Evolutionary conservation across 2,113 vertebrate species (phyloP).

Genomic region (Herpailurus yagouaroundi): DNA sequence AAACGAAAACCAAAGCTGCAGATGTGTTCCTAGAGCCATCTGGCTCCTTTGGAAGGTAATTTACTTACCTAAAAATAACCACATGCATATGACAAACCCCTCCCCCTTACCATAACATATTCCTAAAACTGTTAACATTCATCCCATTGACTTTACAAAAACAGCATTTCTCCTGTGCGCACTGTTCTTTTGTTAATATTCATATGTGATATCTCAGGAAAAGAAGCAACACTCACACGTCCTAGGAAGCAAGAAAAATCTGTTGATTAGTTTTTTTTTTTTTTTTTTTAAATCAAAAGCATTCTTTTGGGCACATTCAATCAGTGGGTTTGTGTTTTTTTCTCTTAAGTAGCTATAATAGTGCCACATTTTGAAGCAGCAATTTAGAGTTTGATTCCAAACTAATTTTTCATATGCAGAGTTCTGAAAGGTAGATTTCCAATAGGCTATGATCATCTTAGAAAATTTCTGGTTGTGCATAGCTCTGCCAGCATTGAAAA

Average conservation of each 20-base stretch:
- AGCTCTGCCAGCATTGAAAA: not conserved
- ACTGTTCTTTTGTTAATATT: constrained; percentile 81
- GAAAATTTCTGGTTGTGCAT: not conserved
- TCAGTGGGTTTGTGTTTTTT: constrained; percentile 58
- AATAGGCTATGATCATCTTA: constrained; percentile 9
- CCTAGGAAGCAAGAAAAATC: constrained; percentile 70
- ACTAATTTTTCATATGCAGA: constrained; percentile 43
- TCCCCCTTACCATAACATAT: constrained; percentile 69
- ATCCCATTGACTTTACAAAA: not conserved
- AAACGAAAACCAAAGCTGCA: constrained; percentile 70
- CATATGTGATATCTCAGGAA: constrained; percentile 66
- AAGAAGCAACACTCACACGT: constrained; percentile 55
- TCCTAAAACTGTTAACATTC: constrained; percentile 69
- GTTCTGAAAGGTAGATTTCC: constrained; percentile 53
- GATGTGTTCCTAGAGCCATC: constrained; percentile 84
- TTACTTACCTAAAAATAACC: constrained; percentile 87
- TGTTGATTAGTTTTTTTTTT: constrained; percentile 64
- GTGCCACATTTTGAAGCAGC: constrained; percentile 75
- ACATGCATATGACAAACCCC: constrained; percentile 72
- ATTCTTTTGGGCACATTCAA: constrained; percentile 66
- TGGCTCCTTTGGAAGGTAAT: constrained; percentile 84
- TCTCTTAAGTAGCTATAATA: constrained; percentile 60
- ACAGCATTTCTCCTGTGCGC: constrained; percentile 75
- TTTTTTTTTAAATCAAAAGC: constrained; percentile 64
- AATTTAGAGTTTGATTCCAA: constrained; percentile 76